These are phyloP conservation scores for Leptinotarsa lineolata DNA, from an alignment of 1,140 invertebrate species.

Conservation along the genomic window DNA sequence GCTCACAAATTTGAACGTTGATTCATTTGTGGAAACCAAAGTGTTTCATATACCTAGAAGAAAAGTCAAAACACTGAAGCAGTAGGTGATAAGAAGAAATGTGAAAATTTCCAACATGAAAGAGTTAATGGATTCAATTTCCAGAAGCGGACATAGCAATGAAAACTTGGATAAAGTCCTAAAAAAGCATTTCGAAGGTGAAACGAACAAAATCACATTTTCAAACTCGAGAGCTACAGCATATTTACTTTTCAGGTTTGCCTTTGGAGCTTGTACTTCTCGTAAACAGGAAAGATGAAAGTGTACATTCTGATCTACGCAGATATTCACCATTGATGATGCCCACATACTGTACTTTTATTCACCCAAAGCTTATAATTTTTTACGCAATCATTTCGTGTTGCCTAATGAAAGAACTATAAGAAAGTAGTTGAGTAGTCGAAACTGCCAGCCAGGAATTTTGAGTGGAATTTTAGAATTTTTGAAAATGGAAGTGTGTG, in stretches of 20 bases:
- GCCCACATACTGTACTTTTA: conserved; percentile 39
- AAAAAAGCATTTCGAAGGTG: conserved; percentile 24
- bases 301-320: conserved; percentile 30
- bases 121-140: conserved; percentile 16
- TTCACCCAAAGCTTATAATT: conserved; percentile 39
- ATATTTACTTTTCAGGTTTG: conserved; percentile 31
- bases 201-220: conserved; percentile 8
- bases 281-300: conserved; percentile 33
- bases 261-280: conserved; percentile 34
- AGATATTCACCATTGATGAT: conserved; percentile 38
- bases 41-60: background rate
- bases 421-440: conserved; percentile 28
- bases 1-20: too few relatives aligned
- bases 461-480: conserved; percentile 33
- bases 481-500: conserved; percentile 15
- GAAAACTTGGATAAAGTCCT: conserved; percentile 1
- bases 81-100: conserved; percentile 25
- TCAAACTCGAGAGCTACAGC: background rate
- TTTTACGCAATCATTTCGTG: conserved; percentile 35
- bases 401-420: conserved; percentile 33
- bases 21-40: too few relatives aligned
- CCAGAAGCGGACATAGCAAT: conserved; percentile 11
- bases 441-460: conserved; percentile 28
- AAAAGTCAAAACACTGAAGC: conserved; percentile 32
- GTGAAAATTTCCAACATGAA: conserved; percentile 30